These are phyloP conservation scores for Myiozetetes cayanensis DNA, from an alignment of 2,113 vertebrate genomes.

Conservation along the genomic window DNA sequence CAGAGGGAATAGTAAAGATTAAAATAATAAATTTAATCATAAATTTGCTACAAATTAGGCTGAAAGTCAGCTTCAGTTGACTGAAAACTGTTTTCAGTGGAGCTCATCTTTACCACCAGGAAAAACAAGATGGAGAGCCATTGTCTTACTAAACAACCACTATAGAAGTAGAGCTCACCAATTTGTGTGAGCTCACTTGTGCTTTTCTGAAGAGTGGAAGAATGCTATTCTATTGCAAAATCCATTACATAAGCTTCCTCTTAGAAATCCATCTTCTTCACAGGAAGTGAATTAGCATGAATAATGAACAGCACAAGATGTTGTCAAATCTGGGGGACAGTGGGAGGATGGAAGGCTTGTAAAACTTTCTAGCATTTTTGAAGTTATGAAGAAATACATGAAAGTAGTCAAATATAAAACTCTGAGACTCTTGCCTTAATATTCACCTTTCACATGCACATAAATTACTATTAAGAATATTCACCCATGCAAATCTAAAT, in stretches of 20 bases:
- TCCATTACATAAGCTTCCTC: neutral
- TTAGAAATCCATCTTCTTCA: neutral
- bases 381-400: neutral
- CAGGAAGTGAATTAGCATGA: neutral
- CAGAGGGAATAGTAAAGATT: neutral
- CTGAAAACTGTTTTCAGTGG: neutral
- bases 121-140: neutral
- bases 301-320: neutral
- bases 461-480: neutral
- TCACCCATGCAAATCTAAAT: neutral
- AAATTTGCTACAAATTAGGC: neutral
- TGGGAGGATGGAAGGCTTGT: neutral
- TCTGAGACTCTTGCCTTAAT: neutral
- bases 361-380: neutral
- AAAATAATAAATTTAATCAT: neutral
- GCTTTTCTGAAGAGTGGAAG: neutral
- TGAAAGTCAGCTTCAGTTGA: neutral
- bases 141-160: neutral
- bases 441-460: neutral
- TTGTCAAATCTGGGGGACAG: rapidly evolving
- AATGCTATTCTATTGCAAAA: neutral
- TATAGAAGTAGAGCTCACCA: neutral
- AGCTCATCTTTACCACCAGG: neutral
- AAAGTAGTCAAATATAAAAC: neutral
- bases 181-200: neutral